phyloP scores from a whole-genome alignment of 2,113 vertebrate species.

The Ophiodon elongatus region DNA sequence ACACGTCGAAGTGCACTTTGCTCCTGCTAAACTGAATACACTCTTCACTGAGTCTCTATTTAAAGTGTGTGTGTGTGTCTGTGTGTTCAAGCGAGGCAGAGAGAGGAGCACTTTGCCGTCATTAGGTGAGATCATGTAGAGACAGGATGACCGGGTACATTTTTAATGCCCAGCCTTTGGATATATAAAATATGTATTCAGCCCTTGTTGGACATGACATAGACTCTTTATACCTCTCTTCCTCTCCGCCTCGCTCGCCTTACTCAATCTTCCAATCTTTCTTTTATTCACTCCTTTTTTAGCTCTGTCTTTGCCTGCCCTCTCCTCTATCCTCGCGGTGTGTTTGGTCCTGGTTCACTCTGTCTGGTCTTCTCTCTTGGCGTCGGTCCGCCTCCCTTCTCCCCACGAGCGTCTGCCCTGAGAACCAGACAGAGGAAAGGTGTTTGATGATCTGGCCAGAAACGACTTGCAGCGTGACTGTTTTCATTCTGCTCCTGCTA shows the following conservation, averaged over 20 bases:
- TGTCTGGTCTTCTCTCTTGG: conserved; percentile 57
- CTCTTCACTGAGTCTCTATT: conserved; percentile 10
- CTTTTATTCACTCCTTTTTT: conserved; percentile 40
- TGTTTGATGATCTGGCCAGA: conserved; percentile 59
- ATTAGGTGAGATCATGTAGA: conserved; percentile 80
- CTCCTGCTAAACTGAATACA: conserved; percentile 56
- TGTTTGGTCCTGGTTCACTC: conserved; percentile 52
- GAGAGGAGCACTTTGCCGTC: conserved; percentile 73
- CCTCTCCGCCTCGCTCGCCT: conserved; percentile 17
- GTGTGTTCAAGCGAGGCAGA: conserved; percentile 40
- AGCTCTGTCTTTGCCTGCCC: conserved; percentile 31
- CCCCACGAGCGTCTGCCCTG: conserved; percentile 42
- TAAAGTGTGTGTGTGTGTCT: conserved; percentile 53
- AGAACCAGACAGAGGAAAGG: conserved; percentile 55
- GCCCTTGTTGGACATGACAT: conserved; percentile 77
- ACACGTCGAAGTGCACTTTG: conserved; percentile 65
- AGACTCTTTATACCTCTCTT: conserved; percentile 62
- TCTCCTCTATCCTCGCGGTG: conserved; percentile 32
- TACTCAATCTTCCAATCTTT: conserved; percentile 32
- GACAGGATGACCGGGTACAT: conserved; percentile 71
- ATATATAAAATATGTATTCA: conserved; percentile 78
- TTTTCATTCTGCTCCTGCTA: conserved; percentile 33
- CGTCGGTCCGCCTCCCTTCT: conserved; percentile 36
- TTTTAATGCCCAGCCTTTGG: conserved; percentile 77
- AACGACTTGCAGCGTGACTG: conserved; percentile 23